A percentile compares a stretch with the other conserved stretches of the same genome.
Evolutionary conservation across 2,113 vertebrate genomes (phyloP).

Genomic region (Mesocricetus auratus): DNA sequence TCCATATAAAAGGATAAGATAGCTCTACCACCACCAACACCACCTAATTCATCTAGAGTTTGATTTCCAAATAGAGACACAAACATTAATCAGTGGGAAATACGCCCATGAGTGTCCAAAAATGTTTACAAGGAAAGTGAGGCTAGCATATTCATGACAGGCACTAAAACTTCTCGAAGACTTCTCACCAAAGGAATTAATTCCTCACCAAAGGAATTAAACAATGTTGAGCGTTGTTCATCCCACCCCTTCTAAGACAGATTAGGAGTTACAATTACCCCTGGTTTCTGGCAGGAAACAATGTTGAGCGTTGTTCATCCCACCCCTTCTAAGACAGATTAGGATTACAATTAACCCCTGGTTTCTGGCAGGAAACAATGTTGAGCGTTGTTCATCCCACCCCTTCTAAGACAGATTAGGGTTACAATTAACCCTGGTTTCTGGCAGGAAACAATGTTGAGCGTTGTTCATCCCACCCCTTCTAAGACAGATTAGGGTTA

Average conservation of each 20-base stretch:
- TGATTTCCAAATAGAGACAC: constrained; percentile 50
- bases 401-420: background rate
- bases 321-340: background rate
- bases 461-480: background rate
- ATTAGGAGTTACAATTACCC: background rate
- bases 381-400: background rate
- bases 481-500: background rate
- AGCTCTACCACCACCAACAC: background rate
- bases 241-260: background rate
- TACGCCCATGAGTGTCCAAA: background rate
- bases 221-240: background rate
- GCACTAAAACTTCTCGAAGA: constrained; percentile 14
- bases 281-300: background rate
- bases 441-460: constrained; percentile 1
- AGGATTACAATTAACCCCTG: background rate
- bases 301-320: background rate
- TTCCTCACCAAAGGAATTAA: constrained; percentile 42
- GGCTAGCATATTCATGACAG: background rate
- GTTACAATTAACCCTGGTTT: background rate
- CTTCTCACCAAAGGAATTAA: constrained; percentile 43
- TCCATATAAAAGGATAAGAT: background rate
- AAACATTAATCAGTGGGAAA: background rate
- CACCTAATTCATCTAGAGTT: constrained; percentile 5
- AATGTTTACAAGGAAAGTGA: background rate
- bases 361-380: too few relatives aligned